Evolutionary conservation across 2,113 vertebrate genomes (phyloP).

Genomic region (Hemibagrus wyckioides): DNA sequence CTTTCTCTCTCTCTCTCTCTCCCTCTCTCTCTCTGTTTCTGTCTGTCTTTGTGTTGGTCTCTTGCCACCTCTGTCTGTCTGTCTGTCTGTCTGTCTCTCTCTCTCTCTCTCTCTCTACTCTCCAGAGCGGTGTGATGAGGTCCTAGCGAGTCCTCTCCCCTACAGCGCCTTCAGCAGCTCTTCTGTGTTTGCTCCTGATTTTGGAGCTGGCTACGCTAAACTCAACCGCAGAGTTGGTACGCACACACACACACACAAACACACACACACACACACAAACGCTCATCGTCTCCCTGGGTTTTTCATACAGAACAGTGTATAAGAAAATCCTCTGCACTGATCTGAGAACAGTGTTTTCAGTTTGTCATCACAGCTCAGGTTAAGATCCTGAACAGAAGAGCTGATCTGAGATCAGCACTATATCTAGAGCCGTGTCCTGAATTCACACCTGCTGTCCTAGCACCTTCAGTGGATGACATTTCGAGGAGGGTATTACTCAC

Average conservation of each 20-base stretch:
- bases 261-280: background rate
- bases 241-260: slow-evolving; percentile 2
- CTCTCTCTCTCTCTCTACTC: background rate
- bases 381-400: background rate
- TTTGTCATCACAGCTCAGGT: background rate
- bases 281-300: background rate
- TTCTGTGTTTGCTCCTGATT: slow-evolving; percentile 76
- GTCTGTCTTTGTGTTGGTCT: background rate
- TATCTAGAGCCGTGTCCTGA: background rate
- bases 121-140: slow-evolving; percentile 88
- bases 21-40: background rate
- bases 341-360: background rate
- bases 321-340: background rate
- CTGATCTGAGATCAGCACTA: background rate
- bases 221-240: slow-evolving; percentile 84
- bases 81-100: background rate
- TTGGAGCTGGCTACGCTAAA: slow-evolving; percentile 89
- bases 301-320: background rate
- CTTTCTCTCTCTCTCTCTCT: background rate
- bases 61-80: background rate
- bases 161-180: slow-evolving; percentile 88
- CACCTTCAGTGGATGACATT: slow-evolving; percentile 31
- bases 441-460: background rate
- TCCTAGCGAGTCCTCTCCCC: slow-evolving; percentile 81
- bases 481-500: slow-evolving; percentile 12